Base-by-base conservation (phyloP, 2,888 invertebrate genomes). In the Callosobruchus maculatus region DNA sequence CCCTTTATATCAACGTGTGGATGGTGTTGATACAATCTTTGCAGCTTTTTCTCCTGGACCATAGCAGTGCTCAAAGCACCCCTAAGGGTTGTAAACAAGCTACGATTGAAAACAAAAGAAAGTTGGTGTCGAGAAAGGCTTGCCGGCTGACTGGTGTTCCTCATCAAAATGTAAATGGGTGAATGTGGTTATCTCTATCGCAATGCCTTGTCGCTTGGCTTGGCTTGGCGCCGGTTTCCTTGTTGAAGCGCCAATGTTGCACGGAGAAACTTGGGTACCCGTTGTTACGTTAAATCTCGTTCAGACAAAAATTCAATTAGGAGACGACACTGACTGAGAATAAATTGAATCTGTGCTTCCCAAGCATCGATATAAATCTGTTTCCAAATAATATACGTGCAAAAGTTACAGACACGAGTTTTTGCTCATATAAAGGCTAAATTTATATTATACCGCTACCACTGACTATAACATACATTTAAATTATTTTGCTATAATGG, bases 141-240 rank as follows among this genome's bases (percentile, higher is more conserved):
- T 49, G 49, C 49, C 49, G 18, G 49, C 3, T 49, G 49, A 49
- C 49, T 49, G 49, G 49, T 13, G 49, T 49, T 5, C 49, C 84
- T 83, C 83, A 84, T 84, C 84, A 84, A 84, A 83, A 84, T 84
- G 84, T 83, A 84, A 84, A 84, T 83, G 83, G 82, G 81, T 82
- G 82, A 80, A 83, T 83, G 82, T 79, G 82, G 83, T 83, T 83
- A 74, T 77, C 77, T 69, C 49, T 18, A 49, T 13, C 13, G 49
- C 49, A 49, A 49, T 49, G 49, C 49, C 49, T 49, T 49, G 49
- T 5, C 49, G 49, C 49, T 49, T 49, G 49, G 49, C 49, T 49
- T 49, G 49, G 49, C 49, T 49, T 18, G 49, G 49, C 7, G 49
- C 13, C 49, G 49, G 18, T 49, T 49, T 49, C 49, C 49, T 13